phyloP scores from a whole-genome alignment of 2,797 vertebrate species.

The Lerista edwardsae region DNA sequence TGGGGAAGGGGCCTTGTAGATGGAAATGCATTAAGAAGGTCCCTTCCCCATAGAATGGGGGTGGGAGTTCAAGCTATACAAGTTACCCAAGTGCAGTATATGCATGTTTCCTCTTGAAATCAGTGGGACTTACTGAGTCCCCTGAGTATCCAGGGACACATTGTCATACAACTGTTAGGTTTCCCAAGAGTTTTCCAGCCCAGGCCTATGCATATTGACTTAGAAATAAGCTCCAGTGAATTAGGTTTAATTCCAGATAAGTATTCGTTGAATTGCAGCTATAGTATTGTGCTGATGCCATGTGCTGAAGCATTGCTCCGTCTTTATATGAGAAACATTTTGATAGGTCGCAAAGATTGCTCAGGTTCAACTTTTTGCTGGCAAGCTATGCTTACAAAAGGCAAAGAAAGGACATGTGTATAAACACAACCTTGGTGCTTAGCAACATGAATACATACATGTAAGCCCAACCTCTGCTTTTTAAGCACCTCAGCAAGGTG shows the following conservation, averaged over 20 bases:
- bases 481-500: neutral
- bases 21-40: too few relatives aligned
- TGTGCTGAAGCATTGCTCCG: neutral
- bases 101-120: too few relatives aligned
- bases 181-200: too few relatives aligned
- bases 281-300: neutral
- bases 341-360: neutral
- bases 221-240: too few relatives aligned
- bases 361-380: neutral
- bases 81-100: too few relatives aligned
- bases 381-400: neutral
- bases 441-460: neutral
- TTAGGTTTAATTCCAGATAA: neutral
- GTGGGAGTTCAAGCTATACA: too few relatives aligned
- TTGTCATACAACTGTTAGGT: too few relatives aligned
- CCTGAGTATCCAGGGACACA: too few relatives aligned
- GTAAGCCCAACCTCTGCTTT: neutral
- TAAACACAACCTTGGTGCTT: neutral
- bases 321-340: neutral
- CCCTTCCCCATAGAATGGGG: too few relatives aligned
- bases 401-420: neutral
- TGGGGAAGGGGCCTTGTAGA: too few relatives aligned
- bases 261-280: neutral
- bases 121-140: too few relatives aligned
- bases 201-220: too few relatives aligned